Conservation (phyloP, 2,888 invertebrate genomes). For the Epinotia demarniana region DNA sequence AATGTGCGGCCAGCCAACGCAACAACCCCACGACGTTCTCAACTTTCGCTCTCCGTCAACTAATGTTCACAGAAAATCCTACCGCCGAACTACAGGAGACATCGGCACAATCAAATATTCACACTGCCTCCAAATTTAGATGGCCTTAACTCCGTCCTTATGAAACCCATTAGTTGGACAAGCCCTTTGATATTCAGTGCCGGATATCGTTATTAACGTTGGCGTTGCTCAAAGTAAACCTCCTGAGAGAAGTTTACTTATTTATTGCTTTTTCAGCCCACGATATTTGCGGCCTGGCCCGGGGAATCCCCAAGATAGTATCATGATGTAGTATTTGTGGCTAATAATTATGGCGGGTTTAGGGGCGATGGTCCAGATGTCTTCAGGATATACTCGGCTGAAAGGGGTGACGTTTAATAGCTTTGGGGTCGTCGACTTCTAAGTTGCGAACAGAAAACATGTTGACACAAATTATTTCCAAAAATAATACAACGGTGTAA, state of each 20-base stretch:
- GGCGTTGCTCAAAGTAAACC: conserved; percentile 30
- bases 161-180: conserved; percentile 15
- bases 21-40: too few species aligned
- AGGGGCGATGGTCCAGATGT: too few species aligned
- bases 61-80: not conserved
- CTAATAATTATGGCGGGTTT: conserved; percentile 14
- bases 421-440: not conserved
- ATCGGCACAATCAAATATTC: conserved; percentile 17
- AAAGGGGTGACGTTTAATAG: not conserved
- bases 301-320: conserved; percentile 22
- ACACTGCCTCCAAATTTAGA: conserved; percentile 10
- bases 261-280: conserved; percentile 33
- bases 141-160: conserved; percentile 13
- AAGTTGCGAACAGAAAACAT: too few species aligned
- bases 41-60: too few species aligned
- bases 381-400: not conserved
- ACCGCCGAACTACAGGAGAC: not conserved
- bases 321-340: conserved; percentile 14
- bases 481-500: too few species aligned
- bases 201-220: conserved; percentile 34
- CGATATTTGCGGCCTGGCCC: conserved; percentile 15
- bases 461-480: too few species aligned
- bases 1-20: too few species aligned
- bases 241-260: conserved; percentile 37
- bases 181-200: conserved; percentile 20